Evolutionary conservation across 2,797 vertebrate species (phyloP), one percentile per base, ranked within the genome.

Genomic region (Oreochromis mossambicus): DNA sequence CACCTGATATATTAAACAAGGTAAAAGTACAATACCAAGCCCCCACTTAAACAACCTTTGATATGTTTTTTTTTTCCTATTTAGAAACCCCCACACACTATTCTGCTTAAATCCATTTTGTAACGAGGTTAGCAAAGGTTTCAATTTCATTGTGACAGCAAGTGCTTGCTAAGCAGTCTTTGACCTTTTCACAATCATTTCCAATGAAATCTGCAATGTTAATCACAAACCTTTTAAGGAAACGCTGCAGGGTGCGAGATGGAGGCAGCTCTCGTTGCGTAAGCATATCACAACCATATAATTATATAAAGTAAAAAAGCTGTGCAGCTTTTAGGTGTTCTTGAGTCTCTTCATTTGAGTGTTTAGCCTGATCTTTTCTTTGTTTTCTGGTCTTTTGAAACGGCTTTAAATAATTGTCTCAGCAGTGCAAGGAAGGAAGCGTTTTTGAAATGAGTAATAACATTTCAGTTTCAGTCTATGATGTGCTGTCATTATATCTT

Each of bases 161-260:
- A 12, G 29, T 46, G 79, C 83, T 80, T 83, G 86, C 78, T 55
- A 15, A 54, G 52, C 66, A 63, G 46, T 26, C 68, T 82, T 83
- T 19, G 81, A 63, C 41, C 50, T 58, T 10, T 54, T 80, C 77
- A 61, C 83, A 83, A 87, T 90, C 34, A 46, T 75, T 87, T 93
- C 84, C 83, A 86, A 85, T 83, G 86, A 38, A 58, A 81, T 63
- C 77, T 14, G 83, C 48, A 52, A 80, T 78, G 78, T 77, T 83
- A 89, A 92, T 83, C 83, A 85, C 78, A 87, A 87, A 89, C 86
- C 24, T 86, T 43, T 87, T 79, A 34, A 82, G 86, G 82, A 91
- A 87, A 83, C 43, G 46, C 9, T n/a, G 75, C 54, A 66, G 78
- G 61, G 85, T 85, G 83, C 89, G 84, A 77, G 52, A 81, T 4